Conservation (phyloP, 2,888 invertebrate genomes). For the Amblyteles armatorius region DNA sequence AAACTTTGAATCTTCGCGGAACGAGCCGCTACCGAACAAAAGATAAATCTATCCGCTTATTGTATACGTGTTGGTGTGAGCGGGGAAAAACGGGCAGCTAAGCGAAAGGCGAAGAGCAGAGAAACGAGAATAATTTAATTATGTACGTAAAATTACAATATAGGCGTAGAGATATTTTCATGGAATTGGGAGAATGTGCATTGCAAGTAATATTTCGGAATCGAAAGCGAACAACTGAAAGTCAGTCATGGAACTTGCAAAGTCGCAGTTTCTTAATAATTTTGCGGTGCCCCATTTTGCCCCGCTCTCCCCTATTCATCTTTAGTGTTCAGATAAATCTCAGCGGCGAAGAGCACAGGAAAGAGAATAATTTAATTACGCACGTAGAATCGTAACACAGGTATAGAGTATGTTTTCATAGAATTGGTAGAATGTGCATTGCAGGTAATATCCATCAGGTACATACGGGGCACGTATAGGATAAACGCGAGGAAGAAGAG, state of each 20-base stretch:
- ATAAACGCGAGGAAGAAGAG: slow-evolving; percentile 23
- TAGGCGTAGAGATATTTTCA: not conserved
- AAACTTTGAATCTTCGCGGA: slow-evolving; percentile 20
- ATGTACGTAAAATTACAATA: slow-evolving; percentile 19
- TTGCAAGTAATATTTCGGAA: not conserved
- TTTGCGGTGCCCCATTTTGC: too few relatives aligned
- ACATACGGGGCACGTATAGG: not conserved
- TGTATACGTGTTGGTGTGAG: not conserved
- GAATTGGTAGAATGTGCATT: not conserved
- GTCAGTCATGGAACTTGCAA: too few relatives aligned
- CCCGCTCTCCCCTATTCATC: not conserved
- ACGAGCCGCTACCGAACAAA: slow-evolving; percentile 20
- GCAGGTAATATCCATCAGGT: not conserved
- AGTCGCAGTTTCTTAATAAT: too few relatives aligned
- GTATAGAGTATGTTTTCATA: not conserved
- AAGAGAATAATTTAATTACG: slow-evolving; percentile 46
- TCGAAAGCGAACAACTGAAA: too few relatives aligned
- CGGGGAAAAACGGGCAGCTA: too few relatives aligned
- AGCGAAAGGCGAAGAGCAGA: slow-evolving; percentile 1
- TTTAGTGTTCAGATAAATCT: slow-evolving; percentile 24
- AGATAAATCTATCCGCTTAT: slow-evolving; percentile 7
- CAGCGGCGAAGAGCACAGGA: slow-evolving; percentile 10
- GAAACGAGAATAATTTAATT: slow-evolving; percentile 42
- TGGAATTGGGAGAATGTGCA: slow-evolving; percentile 1
- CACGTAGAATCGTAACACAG: not conserved